Conservation (phyloP, 2,888 invertebrate genomes). For the Tipula confusa region DNA sequence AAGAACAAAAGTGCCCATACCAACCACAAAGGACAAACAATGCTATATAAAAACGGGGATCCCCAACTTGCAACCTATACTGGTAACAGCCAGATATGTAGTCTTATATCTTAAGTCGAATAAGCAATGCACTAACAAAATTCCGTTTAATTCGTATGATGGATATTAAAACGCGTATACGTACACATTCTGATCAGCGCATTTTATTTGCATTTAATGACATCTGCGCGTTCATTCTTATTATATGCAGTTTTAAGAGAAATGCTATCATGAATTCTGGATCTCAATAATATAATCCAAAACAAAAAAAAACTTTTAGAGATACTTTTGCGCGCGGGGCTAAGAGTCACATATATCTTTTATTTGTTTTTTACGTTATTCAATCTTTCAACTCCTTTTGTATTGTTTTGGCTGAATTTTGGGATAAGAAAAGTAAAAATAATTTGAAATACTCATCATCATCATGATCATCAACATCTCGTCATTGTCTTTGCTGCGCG, state of each 20-base stretch:
- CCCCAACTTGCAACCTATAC: no score
- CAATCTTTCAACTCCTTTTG: conserved; percentile 20
- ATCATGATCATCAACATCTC: not conserved
- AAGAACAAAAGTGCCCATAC: not conserved
- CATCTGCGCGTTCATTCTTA: not conserved
- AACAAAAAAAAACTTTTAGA: not conserved
- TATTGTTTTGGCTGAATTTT: not conserved
- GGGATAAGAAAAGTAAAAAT: not conserved
- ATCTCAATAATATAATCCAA: no score
- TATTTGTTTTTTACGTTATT: not conserved
- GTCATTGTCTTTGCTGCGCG: not conserved
- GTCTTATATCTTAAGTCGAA: no score
- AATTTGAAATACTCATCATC: conserved; percentile 20
- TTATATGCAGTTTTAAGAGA: not conserved
- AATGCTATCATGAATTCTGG: not conserved
- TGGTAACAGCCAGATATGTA: no score
- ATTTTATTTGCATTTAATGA: conserved; percentile 21
- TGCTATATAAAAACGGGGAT: not conserved
- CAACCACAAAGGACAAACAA: not conserved
- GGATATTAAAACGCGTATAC: not conserved
- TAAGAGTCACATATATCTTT: not conserved
- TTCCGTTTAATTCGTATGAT: not conserved
- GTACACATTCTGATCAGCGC: not conserved
- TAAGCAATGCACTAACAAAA: conserved; percentile 7
- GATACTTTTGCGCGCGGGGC: not conserved